phyloP scores from a whole-genome alignment of 2,888 invertebrate genomes.

The Odontocolon sp. region DNA sequence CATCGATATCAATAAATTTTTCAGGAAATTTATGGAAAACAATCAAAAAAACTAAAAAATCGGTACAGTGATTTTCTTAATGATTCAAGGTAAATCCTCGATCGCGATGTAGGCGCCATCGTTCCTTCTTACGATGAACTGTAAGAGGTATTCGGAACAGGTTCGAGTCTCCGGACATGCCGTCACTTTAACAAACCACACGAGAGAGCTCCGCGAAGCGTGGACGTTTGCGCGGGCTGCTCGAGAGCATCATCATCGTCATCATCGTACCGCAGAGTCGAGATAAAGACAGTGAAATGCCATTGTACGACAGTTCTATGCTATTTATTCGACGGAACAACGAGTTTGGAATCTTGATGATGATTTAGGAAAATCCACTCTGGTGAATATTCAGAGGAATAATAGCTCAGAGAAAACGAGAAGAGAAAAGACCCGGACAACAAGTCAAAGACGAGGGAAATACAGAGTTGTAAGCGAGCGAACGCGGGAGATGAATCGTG shows the following conservation, averaged over 20 bases:
- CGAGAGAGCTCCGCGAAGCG: conserved; percentile 30
- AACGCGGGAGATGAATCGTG: neutral
- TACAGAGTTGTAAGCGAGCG: neutral
- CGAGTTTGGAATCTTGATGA: neutral
- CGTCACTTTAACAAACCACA: conserved; percentile 64
- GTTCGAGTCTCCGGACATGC: conserved; percentile 73
- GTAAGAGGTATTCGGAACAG: conserved; percentile 74
- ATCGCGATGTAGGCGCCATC: conserved; percentile 61
- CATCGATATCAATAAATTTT: no score
- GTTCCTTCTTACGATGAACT: conserved; percentile 46
- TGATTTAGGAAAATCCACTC: neutral
- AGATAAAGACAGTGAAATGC: conserved; percentile 11
- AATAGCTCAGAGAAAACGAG: neutral
- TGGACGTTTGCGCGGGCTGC: neutral
- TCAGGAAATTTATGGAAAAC: no score
- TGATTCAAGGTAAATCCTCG: conserved; percentile 12
- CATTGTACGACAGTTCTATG: conserved; percentile 5
- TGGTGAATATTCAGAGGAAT: neutral
- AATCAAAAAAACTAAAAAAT: neutral
- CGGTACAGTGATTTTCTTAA: neutral
- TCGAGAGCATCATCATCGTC: neutral
- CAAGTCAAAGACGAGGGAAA: neutral
- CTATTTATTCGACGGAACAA: conserved; percentile 12
- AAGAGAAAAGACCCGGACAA: neutral
- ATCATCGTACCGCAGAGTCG: neutral